Percentiles rank a stretch among this genome's conserved stretches.
These are phyloP conservation scores for Poeciliopsis retropinna DNA, from an alignment of 2,113 vertebrate genomes.

Conservation along the genomic window DNA sequence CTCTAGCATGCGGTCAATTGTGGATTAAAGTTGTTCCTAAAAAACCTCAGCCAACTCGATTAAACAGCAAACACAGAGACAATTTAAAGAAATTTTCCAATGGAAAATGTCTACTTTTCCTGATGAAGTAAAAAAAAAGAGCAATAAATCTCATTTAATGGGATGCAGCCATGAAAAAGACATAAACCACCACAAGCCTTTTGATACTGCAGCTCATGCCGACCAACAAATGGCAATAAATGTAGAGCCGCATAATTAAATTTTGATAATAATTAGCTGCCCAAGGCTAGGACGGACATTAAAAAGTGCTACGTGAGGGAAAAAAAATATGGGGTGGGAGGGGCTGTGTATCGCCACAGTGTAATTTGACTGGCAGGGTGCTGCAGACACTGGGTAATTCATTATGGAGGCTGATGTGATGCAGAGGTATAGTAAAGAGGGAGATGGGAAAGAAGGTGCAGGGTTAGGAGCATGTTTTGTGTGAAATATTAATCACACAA, in stretches of 20 bases:
- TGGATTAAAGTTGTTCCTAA: slow-evolving; percentile 34
- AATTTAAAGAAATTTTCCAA: not conserved
- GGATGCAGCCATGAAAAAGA: slow-evolving; percentile 15
- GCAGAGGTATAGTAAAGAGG: slow-evolving; percentile 39
- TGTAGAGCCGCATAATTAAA: slow-evolving; percentile 55
- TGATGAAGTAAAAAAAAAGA: slow-evolving; percentile 7
- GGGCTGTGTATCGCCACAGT: slow-evolving; percentile 55
- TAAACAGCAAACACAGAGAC: slow-evolving; percentile 19
- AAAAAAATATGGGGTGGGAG: slow-evolving; percentile 26
- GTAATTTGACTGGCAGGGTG: slow-evolving; percentile 46
- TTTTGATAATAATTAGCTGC: slow-evolving; percentile 67
- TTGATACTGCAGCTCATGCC: slow-evolving; percentile 30
- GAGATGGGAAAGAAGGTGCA: slow-evolving; percentile 30
- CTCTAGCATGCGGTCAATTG: slow-evolving; percentile 21
- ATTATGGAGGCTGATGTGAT: slow-evolving; percentile 66
- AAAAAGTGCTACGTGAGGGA: not conserved
- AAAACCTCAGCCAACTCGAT: slow-evolving; percentile 20
- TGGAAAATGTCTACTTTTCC: not conserved
- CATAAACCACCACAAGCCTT: slow-evolving; percentile 20
- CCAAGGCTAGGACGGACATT: slow-evolving; percentile 47
- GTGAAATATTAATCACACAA: slow-evolving; percentile 72
- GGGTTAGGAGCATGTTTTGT: slow-evolving; percentile 53
- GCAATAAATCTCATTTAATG: slow-evolving; percentile 26
- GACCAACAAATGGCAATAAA: slow-evolving; percentile 62
- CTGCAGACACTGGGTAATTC: slow-evolving; percentile 66